phyloP scores from a whole-genome alignment of 2,113 vertebrate genomes.

The Catagonus wagneri region DNA sequence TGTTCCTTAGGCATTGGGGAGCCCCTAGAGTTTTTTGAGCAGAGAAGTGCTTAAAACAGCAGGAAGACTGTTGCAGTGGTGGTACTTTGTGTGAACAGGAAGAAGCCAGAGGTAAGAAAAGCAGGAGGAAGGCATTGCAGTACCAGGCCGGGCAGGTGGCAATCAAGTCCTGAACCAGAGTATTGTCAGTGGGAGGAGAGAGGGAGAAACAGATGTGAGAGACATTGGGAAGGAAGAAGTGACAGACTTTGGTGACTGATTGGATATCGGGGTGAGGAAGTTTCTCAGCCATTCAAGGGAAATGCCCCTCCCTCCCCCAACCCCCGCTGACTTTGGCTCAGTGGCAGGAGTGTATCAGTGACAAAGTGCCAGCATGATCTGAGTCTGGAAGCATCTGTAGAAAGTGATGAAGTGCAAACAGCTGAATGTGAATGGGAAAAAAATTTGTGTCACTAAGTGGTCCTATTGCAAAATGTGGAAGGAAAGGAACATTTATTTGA shows the following conservation, averaged over 20 bases:
- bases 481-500: conserved; percentile 69
- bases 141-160: neutral
- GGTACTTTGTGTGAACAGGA: neutral
- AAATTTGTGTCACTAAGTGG: conserved; percentile 52
- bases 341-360: conserved; percentile 59
- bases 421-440: conserved; percentile 70
- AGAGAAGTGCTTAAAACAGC: neutral
- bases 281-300: conserved; percentile 69
- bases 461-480: conserved; percentile 69
- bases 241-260: conserved; percentile 62
- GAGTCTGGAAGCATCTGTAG: conserved; percentile 72
- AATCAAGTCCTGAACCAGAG: neutral
- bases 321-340: conserved; percentile 68
- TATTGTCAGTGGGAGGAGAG: neutral
- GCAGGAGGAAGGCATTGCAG: neutral
- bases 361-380: conserved; percentile 67
- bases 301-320: conserved; percentile 28
- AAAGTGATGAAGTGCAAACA: conserved; percentile 74
- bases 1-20: neutral
- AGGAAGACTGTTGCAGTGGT: neutral
- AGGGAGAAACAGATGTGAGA: conserved; percentile 60
- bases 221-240: conserved; percentile 42
- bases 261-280: conserved; percentile 64
- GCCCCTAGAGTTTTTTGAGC: neutral
- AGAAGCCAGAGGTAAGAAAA: neutral